Evolutionary conservation across 2,113 vertebrate genomes (phyloP).

Genomic region (Eonycteris spelaea): DNA sequence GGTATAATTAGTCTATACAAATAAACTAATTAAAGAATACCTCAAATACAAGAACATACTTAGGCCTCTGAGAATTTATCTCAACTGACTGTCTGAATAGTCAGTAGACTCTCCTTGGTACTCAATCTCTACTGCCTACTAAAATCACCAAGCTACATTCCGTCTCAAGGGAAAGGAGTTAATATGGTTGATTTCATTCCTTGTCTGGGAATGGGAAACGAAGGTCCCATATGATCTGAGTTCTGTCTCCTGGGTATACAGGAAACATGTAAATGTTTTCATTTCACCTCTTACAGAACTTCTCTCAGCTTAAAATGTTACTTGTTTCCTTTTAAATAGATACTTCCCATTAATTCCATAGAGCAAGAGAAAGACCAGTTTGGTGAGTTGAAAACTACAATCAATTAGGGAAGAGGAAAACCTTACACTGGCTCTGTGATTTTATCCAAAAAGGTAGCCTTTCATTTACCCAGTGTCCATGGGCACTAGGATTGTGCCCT

Average conservation of each 20-base stretch:
- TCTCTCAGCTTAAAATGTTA: neutral
- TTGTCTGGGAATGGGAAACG: neutral
- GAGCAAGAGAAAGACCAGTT: neutral
- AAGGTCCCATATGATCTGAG: neutral
- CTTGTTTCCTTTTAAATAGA: neutral
- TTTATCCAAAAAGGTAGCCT: neutral
- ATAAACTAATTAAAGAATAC: neutral
- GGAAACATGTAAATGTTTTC: neutral
- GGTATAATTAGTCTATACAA: neutral
- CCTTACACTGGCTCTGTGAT: neutral
- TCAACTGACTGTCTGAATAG: neutral
- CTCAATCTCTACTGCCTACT: neutral
- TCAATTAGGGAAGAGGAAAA: neutral
- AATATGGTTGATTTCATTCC: neutral
- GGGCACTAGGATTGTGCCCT: neutral
- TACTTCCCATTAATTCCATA: neutral
- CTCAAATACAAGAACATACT: neutral
- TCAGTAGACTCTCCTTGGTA: neutral
- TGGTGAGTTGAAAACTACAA: slow-evolving; percentile 31
- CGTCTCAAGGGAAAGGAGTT: neutral
- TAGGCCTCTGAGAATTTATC: neutral
- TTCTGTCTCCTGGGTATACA: neutral
- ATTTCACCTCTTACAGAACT: neutral
- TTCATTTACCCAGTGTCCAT: neutral
- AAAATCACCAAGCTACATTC: neutral